phyloP scores from a whole-genome alignment of 2,888 invertebrate genomes.

The Campoplex nolae region DNA sequence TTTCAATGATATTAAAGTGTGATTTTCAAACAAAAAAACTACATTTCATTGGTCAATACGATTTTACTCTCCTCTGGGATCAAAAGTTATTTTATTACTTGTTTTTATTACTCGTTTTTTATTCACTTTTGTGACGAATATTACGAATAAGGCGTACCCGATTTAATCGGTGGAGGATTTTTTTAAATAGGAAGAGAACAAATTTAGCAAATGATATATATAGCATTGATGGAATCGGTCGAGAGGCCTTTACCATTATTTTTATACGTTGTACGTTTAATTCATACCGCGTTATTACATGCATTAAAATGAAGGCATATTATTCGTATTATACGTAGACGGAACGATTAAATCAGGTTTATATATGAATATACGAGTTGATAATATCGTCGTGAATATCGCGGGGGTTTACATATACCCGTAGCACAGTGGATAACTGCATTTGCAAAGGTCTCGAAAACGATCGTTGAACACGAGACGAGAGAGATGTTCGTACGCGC shows the following conservation, averaged over 20 bases:
- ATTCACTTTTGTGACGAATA: too few relatives aligned
- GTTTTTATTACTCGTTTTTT: too few relatives aligned
- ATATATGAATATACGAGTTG: conserved; percentile 24
- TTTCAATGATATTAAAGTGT: too few relatives aligned
- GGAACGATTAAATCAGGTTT: conserved; percentile 30
- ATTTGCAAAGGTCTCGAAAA: conserved; percentile 48
- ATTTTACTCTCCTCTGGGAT: too few relatives aligned
- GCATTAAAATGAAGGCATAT: background rate
- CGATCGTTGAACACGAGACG: conserved; percentile 47
- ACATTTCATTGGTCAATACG: too few relatives aligned
- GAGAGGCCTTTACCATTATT: background rate
- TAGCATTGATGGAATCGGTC: background rate
- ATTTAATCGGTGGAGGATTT: too few relatives aligned
- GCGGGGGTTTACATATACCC: conserved; percentile 20
- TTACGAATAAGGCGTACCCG: too few relatives aligned
- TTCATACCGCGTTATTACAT: background rate
- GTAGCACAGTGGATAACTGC: conserved; percentile 43
- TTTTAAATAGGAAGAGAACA: background rate
- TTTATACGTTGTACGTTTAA: background rate
- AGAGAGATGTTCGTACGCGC: conserved; percentile 8
- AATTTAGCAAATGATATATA: background rate
- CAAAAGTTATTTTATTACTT: too few relatives aligned
- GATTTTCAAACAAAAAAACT: too few relatives aligned
- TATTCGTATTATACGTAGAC: conserved; percentile 5
- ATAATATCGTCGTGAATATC: conserved; percentile 30